phyloP scores from a whole-genome alignment of 1,140 invertebrate genomes.

The Bradysia coprophila region DNA sequence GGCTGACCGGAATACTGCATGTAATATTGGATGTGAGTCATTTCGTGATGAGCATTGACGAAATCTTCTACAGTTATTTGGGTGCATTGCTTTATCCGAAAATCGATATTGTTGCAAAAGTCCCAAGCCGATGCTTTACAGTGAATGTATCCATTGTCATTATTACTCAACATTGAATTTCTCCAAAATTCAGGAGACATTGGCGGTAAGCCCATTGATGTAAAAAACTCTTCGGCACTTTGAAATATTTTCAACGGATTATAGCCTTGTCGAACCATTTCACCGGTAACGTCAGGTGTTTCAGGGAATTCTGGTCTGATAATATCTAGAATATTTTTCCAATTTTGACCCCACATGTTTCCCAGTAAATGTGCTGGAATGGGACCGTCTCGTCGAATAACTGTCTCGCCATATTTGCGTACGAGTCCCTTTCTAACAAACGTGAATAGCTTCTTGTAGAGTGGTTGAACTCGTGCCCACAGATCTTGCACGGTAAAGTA shows the following conservation, averaged over 20 bases:
- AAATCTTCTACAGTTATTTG: constrained; percentile 63
- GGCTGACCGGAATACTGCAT: constrained; percentile 61
- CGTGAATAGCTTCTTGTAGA: constrained; percentile 73
- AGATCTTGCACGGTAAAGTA: constrained; percentile 46
- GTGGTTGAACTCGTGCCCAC: constrained; percentile 50
- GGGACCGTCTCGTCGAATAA: constrained; percentile 46
- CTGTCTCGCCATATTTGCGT: constrained; percentile 41
- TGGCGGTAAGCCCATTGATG: constrained; percentile 54
- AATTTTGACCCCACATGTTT: constrained; percentile 72
- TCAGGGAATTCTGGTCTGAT: constrained; percentile 55
- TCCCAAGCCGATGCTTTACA: constrained; percentile 82
- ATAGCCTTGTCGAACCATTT: constrained; percentile 53
- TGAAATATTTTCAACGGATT: constrained; percentile 58
- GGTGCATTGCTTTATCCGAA: constrained; percentile 83
- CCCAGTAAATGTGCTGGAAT: constrained; percentile 58
- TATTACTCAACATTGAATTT: constrained; percentile 51
- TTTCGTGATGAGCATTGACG: constrained; percentile 67
- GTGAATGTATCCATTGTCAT: constrained; percentile 43
- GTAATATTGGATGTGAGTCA: constrained; percentile 70
- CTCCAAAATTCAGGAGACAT: constrained; percentile 66
- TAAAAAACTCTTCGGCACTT: constrained; percentile 64
- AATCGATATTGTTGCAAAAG: constrained; percentile 67
- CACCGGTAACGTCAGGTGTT: constrained; percentile 52
- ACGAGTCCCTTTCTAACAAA: constrained; percentile 58
- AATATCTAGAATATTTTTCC: constrained; percentile 60